A percentile compares a stretch with the other conserved stretches of the same genome.
Evolutionary conservation across 2,888 invertebrate genomes (phyloP).

Genomic region (Drosophila conformis): DNA sequence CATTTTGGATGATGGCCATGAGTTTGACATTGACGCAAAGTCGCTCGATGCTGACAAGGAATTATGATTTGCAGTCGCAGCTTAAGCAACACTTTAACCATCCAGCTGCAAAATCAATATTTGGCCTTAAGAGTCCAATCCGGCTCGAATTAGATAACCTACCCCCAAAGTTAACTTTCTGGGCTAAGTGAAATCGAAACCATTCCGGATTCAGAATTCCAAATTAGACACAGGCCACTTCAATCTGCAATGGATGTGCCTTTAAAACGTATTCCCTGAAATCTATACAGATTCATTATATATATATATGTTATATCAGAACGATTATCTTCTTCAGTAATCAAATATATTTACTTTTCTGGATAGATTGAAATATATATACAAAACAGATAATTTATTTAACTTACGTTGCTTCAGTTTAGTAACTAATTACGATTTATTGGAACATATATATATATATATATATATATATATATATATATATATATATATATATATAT

Average conservation of each 20-base stretch:
- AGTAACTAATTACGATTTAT: neutral
- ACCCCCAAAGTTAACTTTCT: conserved; percentile 16
- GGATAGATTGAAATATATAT: neutral
- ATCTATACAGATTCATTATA: neutral
- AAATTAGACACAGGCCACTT: neutral
- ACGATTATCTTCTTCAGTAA: neutral
- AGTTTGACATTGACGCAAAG: conserved; percentile 26
- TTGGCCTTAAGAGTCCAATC: neutral
- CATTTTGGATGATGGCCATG: conserved; percentile 50
- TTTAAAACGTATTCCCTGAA: neutral
- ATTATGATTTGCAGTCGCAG: conserved; percentile 6
- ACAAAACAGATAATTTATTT: neutral
- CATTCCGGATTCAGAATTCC: neutral
- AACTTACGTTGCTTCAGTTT: neutral
- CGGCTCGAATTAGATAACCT: conserved; percentile 17
- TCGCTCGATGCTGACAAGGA: conserved; percentile 14
- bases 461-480: neutral
- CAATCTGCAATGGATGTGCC: neutral
- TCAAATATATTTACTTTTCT: neutral
- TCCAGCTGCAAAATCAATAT: conserved; percentile 31
- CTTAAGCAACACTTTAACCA: conserved; percentile 27
- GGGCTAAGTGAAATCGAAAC: conserved; percentile 1
- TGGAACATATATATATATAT: neutral
- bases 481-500: no score
- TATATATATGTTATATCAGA: neutral